Conservation (phyloP, 2,888 invertebrate species). For the Lumbricus terrestris region DNA sequence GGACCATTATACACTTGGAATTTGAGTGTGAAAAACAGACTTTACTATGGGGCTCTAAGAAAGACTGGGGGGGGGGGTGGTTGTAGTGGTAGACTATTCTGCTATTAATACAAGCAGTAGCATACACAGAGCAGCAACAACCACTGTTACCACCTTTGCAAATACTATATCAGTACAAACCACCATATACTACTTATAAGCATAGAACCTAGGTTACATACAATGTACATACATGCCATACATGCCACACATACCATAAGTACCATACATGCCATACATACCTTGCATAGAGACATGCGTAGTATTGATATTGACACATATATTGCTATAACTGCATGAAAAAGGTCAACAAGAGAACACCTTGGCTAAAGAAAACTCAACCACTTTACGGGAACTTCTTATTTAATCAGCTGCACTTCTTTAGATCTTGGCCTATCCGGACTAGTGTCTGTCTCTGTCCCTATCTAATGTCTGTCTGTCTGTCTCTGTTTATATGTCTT, state of each 20-base stretch:
- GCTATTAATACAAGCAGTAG: too few species aligned
- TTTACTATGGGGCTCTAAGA: too few species aligned
- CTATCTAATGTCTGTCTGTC: too few species aligned
- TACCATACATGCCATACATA: constrained; percentile 17
- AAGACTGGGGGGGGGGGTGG: too few species aligned
- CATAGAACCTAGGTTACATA: too few species aligned
- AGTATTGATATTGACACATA: background rate
- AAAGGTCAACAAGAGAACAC: background rate
- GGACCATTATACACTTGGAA: too few species aligned
- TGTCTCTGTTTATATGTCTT: too few species aligned
- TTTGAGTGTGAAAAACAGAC: too few species aligned
- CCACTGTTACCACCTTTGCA: too few species aligned
- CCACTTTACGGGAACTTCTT: background rate
- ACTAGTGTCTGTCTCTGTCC: too few species aligned
- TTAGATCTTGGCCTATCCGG: background rate
- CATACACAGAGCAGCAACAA: too few species aligned
- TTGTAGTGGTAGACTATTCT: too few species aligned
- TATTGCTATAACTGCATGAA: background rate
- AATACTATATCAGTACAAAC: background rate
- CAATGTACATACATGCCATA: constrained; percentile 8
- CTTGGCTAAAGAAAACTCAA: background rate
- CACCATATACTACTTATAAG: background rate
- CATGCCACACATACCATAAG: constrained; percentile 22
- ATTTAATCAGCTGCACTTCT: background rate
- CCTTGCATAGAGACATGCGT: background rate